Conservation (phyloP, 2,888 invertebrate genomes). For the Reticulitermes lucifugus region DNA sequence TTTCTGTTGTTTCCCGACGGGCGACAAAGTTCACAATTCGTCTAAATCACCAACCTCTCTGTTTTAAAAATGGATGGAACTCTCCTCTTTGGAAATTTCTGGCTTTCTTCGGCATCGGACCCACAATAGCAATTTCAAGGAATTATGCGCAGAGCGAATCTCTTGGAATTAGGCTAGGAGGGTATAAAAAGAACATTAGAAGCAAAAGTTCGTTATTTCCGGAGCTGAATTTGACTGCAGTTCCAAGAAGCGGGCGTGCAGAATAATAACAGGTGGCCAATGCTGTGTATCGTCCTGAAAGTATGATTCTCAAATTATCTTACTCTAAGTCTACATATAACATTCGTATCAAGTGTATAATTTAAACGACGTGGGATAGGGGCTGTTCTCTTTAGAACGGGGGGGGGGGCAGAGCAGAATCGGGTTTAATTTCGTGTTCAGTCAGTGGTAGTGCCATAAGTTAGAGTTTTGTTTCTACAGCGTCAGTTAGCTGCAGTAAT, state of each 20-base stretch:
- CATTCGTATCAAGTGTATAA: neutral
- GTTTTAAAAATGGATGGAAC: neutral
- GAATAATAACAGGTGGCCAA: neutral
- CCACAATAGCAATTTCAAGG: neutral
- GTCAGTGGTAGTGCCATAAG: too few species aligned
- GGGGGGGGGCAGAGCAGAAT: too few species aligned
- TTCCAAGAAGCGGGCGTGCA: neutral
- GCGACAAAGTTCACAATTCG: neutral
- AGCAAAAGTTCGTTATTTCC: constrained; percentile 2
- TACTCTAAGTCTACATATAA: too few species aligned
- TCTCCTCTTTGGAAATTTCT: neutral
- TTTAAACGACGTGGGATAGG: neutral
- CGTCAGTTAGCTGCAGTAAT: too few species aligned
- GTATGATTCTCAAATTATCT: neutral
- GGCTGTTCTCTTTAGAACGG: too few species aligned
- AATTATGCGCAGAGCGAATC: neutral
- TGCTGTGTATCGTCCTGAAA: neutral
- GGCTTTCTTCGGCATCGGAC: neutral
- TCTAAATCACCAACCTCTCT: neutral
- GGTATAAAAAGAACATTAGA: neutral
- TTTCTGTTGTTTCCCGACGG: neutral
- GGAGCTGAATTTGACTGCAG: neutral
- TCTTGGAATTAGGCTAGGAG: neutral
- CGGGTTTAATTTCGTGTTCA: too few species aligned
- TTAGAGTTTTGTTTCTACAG: too few species aligned